These are phyloP conservation scores for Panzeria rudis DNA, from an alignment of 2,888 invertebrate genomes.

Conservation along the genomic window DNA sequence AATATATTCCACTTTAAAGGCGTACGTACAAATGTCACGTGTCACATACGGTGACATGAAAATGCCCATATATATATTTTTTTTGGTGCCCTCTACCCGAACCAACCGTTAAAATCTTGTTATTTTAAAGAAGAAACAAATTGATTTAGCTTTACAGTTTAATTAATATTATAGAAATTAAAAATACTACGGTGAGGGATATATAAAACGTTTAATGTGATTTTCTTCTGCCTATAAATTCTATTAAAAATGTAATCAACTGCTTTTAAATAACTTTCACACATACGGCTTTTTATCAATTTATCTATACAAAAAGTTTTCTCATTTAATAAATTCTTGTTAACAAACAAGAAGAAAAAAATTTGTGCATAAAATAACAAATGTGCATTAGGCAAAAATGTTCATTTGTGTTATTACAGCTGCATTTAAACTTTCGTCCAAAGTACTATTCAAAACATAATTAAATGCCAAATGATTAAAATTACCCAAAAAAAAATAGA, in stretches of 20 bases:
- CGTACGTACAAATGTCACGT: too few relatives aligned
- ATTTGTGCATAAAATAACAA: slow-evolving; percentile 46
- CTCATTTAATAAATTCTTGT: neutral
- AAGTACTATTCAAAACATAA: slow-evolving; percentile 57
- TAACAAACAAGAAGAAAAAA: neutral
- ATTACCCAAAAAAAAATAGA: neutral
- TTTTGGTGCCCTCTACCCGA: too few relatives aligned
- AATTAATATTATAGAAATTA: too few relatives aligned
- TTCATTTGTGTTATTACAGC: slow-evolving; percentile 45
- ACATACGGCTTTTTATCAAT: neutral
- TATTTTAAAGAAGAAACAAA: too few relatives aligned
- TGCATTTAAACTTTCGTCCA: slow-evolving; percentile 43
- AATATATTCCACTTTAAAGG: too few relatives aligned
- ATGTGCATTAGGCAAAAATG: slow-evolving; percentile 45
- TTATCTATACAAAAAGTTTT: neutral
- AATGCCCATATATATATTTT: too few relatives aligned
- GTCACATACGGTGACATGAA: too few relatives aligned
- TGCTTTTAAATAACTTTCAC: neutral
- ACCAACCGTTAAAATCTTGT: too few relatives aligned
- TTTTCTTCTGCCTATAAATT: neutral
- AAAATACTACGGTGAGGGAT: too few relatives aligned
- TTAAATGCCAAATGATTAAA: slow-evolving; percentile 46
- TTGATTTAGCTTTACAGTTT: too few relatives aligned
- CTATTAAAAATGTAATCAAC: neutral
- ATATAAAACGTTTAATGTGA: too few relatives aligned